Percentiles rank a stretch among this genome's conserved stretches.
Evolutionary conservation across 2,113 vertebrate species (phyloP).

Genomic region (Podarcis raffonei): DNA sequence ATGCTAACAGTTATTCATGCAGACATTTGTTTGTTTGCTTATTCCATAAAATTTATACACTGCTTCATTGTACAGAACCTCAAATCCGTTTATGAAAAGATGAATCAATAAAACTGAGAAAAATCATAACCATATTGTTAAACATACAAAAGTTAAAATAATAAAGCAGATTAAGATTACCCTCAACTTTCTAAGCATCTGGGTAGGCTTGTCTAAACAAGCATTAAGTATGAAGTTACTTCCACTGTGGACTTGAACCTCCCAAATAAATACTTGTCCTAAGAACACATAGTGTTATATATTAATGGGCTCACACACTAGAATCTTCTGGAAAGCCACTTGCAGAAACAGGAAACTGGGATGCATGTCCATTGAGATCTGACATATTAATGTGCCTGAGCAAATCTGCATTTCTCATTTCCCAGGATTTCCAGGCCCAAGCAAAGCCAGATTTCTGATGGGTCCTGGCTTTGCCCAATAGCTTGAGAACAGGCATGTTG

Average conservation of each 20-base stretch:
- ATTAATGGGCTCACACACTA: background rate
- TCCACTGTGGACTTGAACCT: background rate
- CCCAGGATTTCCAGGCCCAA: rapidly evolving
- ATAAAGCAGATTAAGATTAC: too few relatives aligned
- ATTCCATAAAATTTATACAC: too few relatives aligned
- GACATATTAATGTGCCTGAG: background rate
- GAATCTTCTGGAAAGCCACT: background rate
- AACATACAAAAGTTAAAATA: too few relatives aligned
- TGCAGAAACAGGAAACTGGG: background rate
- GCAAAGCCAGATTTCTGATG: background rate
- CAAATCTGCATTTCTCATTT: background rate
- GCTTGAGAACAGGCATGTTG: background rate
- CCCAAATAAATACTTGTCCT: background rate
- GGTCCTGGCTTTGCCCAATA: background rate
- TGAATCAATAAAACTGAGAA: too few relatives aligned
- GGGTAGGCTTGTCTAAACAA: background rate
- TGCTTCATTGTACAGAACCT: too few relatives aligned
- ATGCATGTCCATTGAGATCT: background rate
- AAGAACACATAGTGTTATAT: background rate
- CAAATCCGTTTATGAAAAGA: too few relatives aligned
- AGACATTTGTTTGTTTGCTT: too few relatives aligned
- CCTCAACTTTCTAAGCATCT: too few relatives aligned
- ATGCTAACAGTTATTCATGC: too few relatives aligned
- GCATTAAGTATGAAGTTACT: background rate
- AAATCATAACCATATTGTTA: too few relatives aligned